Conservation (phyloP, 1,140 invertebrate genomes). For the Dreissena polymorpha region DNA sequence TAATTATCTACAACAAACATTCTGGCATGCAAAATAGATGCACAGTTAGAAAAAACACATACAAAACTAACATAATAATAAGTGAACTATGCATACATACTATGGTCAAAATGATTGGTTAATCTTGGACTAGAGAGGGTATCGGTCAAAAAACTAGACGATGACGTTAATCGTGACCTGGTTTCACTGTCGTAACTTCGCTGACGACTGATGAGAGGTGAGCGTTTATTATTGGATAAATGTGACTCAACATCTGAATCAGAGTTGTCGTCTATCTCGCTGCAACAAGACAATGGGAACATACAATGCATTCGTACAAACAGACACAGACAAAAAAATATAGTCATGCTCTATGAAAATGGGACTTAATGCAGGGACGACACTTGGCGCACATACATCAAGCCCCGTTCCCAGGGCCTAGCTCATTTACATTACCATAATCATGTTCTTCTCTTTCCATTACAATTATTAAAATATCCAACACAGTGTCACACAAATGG, state of each 20-base stretch:
- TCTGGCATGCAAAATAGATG: background rate
- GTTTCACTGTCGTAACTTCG: conserved; percentile 45
- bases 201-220: conserved; percentile 35
- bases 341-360: background rate
- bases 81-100: conserved; percentile 38
- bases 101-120: conserved; percentile 50
- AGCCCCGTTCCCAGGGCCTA: too few species aligned
- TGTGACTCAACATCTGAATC: conserved; percentile 56
- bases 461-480: too few species aligned
- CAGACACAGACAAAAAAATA: background rate
- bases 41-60: background rate
- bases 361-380: background rate
- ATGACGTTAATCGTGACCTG: conserved; percentile 35
- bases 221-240: conserved; percentile 57
- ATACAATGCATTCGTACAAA: background rate
- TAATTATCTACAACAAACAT: background rate
- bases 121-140: conserved; percentile 46
- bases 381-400: too few species aligned
- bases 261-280: conserved; percentile 54
- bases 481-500: too few species aligned
- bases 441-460: too few species aligned
- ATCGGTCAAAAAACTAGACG: conserved; percentile 39
- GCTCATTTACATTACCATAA: too few species aligned
- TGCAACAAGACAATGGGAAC: conserved; percentile 43
- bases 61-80: background rate